Evolutionary conservation across 2,113 vertebrate genomes (phyloP).

Genomic region (Rhea pennata): DNA sequence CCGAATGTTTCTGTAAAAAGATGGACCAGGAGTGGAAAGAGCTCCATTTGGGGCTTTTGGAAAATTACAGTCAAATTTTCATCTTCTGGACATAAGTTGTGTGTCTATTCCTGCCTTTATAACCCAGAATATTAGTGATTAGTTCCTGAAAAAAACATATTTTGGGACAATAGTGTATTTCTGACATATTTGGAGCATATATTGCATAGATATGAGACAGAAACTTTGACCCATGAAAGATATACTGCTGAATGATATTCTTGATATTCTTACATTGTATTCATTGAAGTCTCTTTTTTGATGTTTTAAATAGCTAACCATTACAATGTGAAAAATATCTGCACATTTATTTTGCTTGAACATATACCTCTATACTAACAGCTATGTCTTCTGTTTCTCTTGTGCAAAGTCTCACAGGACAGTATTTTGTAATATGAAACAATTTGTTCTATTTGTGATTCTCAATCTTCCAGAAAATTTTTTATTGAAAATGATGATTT

Average conservation of each 20-base stretch:
- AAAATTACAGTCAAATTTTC: neutral
- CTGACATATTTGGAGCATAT: neutral
- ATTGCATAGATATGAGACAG: neutral
- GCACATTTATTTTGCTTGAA: rapidly evolving
- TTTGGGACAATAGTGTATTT: neutral
- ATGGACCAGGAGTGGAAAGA: neutral
- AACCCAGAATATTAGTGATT: neutral
- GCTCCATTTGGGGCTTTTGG: neutral
- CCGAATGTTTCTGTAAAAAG: neutral
- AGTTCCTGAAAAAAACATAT: neutral
- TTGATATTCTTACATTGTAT: neutral
- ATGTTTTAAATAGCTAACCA: neutral
- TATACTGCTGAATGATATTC: neutral
- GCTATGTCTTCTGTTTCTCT: neutral
- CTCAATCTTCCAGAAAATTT: neutral
- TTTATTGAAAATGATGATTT: neutral
- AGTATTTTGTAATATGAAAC: neutral
- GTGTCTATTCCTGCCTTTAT: too few relatives aligned
- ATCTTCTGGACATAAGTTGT: neutral
- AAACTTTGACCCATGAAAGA: neutral
- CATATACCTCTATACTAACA: neutral
- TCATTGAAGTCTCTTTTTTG: neutral
- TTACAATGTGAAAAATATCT: neutral
- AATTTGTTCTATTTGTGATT: neutral
- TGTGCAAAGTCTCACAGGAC: neutral